Evolutionary conservation across 2,888 invertebrate species (phyloP), one percentile per base, ranked within the genome.

Genomic region (Piscicola geometra): DNA sequence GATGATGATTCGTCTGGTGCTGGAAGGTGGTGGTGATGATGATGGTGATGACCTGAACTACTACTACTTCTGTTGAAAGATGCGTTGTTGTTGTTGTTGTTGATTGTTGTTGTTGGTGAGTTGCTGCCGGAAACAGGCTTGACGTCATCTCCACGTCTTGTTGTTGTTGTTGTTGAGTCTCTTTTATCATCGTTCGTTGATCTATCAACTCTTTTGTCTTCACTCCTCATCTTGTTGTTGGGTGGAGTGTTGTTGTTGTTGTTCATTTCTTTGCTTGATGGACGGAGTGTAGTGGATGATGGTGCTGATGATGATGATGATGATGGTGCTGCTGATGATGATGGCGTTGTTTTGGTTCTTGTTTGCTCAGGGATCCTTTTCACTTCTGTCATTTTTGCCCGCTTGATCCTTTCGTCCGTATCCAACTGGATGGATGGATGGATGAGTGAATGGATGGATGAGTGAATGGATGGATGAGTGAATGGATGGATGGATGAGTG

Each of bases 121-220:
- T 5, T 15, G 60, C 3, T 21, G 25, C 60, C 60, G 5, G 60
- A 56, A 56, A n/a, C 12, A 56, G 60, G 3, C 3, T 15, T 56
- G 60, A 56, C 60, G 60, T 56, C 60, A 56, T 21, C 60, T 41
- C 41, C n/a, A n/a, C n/a, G n/a, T n/a, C n/a, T n/a, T n/a, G n/a
- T n/a, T 41, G 41, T 9, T 41, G 5, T 9, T 15, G 60, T 56
- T n/a, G n/a, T 56, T n/a, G 60, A 9, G 60, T 56, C 60, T 56
- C 21, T 9, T n/a, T 56, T 56, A 9, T 25, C n/a, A 18, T 3
- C 60, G 60, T 18, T 56, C 60, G 5, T 56, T n/a, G 21, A 25
- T 56, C n/a, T 56, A 5, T 56, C 60, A 5, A 5, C 9, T 56
- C 60, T 5, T 25, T n/a, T 18, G 5, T 56, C 60, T 9, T 56